Conservation (phyloP, 2,888 invertebrate genomes). For the Patella ulyssiponensis region DNA sequence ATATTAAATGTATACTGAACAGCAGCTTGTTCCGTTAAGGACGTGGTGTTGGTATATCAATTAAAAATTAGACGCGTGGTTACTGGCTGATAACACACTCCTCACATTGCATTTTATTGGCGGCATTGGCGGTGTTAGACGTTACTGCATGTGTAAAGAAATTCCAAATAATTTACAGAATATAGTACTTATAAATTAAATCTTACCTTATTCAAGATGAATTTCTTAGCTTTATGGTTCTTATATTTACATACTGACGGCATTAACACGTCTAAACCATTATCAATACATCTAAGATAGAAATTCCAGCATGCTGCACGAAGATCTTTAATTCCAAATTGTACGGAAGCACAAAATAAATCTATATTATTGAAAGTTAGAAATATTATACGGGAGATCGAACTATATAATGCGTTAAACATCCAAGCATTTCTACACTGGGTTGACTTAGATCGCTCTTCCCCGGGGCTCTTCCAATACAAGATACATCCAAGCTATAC, state of each 20-base stretch:
- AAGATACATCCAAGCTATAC: too few species aligned
- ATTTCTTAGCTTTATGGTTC: neutral
- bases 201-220: neutral
- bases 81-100: too few species aligned
- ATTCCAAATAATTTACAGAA: neutral
- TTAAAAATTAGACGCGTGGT: too few species aligned
- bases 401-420: too few species aligned
- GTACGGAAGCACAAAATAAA: constrained; percentile 1
- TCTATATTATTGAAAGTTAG: neutral
- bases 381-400: neutral
- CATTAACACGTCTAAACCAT: neutral
- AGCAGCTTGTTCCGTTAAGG: too few species aligned
- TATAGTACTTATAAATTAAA: neutral
- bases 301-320: neutral
- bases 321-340: neutral
- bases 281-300: neutral
- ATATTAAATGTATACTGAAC: too few species aligned
- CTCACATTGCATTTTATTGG: too few species aligned
- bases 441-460: too few species aligned
- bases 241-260: neutral
- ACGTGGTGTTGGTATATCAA: too few species aligned
- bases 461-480: too few species aligned
- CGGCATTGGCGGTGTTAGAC: too few species aligned
- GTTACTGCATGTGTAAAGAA: neutral
- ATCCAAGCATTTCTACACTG: too few species aligned